phyloP scores from a whole-genome alignment of 2,888 invertebrate species.

The Limnephilus rhombicus region DNA sequence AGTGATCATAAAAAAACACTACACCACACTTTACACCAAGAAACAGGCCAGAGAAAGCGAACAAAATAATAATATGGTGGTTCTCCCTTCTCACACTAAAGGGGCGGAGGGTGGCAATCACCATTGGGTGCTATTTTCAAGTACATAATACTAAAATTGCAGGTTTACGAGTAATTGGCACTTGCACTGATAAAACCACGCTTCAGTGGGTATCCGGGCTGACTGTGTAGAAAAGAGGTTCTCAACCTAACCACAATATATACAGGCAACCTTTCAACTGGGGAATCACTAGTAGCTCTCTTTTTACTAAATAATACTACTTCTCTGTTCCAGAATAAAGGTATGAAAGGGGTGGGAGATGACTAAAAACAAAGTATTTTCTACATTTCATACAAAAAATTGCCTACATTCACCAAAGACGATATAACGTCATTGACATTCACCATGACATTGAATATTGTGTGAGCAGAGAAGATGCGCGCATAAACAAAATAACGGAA shows the following conservation, averaged over 20 bases:
- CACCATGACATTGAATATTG: too few species aligned
- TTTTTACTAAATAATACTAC: too few species aligned
- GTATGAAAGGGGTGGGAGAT: too few species aligned
- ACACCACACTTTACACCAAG: background rate
- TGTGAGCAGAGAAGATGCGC: too few species aligned
- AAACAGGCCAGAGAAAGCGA: background rate
- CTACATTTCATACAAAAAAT: too few species aligned
- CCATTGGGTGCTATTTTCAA: background rate
- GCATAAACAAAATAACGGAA: too few species aligned
- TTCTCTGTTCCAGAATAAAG: too few species aligned
- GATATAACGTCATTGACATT: too few species aligned
- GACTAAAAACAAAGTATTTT: too few species aligned
- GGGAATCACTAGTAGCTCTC: too few species aligned
- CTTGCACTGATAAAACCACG: constrained; percentile 1
- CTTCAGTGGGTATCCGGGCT: background rate
- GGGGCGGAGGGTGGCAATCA: background rate
- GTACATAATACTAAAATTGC: background rate
- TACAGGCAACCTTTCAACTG: too few species aligned
- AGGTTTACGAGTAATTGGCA: constrained; percentile 1
- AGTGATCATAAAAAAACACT: background rate
- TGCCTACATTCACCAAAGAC: too few species aligned
- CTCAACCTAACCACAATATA: background rate
- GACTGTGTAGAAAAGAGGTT: background rate
- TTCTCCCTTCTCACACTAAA: background rate
- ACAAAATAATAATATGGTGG: background rate